phyloP scores from a whole-genome alignment of 2,113 vertebrate species.

The Bothrops jararaca region DNA sequence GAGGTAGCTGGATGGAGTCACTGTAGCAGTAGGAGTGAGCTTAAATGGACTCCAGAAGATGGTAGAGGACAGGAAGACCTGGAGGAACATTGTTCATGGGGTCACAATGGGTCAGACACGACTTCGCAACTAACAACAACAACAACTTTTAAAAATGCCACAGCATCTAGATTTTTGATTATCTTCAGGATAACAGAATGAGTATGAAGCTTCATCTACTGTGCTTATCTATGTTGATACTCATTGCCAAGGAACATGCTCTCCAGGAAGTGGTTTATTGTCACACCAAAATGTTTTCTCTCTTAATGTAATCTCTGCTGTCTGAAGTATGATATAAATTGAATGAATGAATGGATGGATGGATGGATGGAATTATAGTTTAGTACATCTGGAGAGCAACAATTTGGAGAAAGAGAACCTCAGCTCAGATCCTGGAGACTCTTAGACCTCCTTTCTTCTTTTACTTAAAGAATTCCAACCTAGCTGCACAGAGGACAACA shows the following conservation, averaged over 20 bases:
- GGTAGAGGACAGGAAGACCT: too few species aligned
- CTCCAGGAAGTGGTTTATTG: not conserved
- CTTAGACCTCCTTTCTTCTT: not conserved
- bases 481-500: not conserved
- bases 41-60: too few species aligned
- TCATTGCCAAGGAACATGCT: not conserved
- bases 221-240: not conserved
- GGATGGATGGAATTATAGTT: not conserved
- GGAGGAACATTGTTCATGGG: too few species aligned
- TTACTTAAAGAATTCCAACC: not conserved
- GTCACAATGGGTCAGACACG: too few species aligned
- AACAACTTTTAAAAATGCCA: not conserved
- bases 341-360: too few species aligned
- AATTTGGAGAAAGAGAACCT: not conserved
- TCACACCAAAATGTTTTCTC: not conserved
- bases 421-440: not conserved
- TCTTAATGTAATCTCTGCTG: not conserved
- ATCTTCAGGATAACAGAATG: not conserved
- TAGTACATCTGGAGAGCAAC: not conserved
- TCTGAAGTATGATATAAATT: not conserved
- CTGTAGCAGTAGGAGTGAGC: too few species aligned
- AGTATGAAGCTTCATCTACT: not conserved
- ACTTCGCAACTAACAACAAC: too few species aligned
- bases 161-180: not conserved
- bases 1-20: too few species aligned